Conservation (phyloP, 1,140 invertebrate species). For the Musca vetustissima region DNA sequence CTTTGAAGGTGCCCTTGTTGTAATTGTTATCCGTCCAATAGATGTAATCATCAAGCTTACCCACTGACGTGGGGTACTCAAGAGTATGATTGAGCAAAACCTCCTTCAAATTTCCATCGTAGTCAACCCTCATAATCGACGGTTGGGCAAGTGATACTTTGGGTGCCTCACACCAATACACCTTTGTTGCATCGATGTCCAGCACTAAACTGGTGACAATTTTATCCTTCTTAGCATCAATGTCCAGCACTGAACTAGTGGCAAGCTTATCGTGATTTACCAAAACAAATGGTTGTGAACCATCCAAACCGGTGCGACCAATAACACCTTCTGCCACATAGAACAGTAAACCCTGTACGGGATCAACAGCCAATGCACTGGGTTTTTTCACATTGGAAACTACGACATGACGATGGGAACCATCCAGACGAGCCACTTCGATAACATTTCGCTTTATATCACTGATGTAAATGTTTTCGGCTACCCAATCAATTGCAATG, state of each 20-base stretch:
- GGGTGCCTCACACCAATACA: constrained; percentile 88
- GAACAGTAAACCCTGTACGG: constrained; percentile 69
- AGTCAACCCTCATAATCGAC: constrained; percentile 77
- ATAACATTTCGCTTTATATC: constrained; percentile 84
- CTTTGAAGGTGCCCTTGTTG: constrained; percentile 67
- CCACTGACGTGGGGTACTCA: constrained; percentile 73
- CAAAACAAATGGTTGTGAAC: constrained; percentile 59
- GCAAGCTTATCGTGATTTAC: constrained; percentile 64
- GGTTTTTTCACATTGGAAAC: constrained; percentile 74
- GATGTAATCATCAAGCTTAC: constrained; percentile 45
- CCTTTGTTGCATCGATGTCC: constrained; percentile 69
- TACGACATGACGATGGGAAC: constrained; percentile 75
- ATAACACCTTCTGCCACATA: constrained; percentile 84
- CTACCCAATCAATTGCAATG: constrained; percentile 84
- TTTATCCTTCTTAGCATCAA: constrained; percentile 63
- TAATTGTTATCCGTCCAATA: constrained; percentile 61
- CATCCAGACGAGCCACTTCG: constrained; percentile 81
- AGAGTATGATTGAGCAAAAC: constrained; percentile 71
- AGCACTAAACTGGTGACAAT: constrained; percentile 72
- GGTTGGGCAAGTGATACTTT: constrained; percentile 59
- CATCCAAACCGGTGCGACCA: constrained; percentile 76
- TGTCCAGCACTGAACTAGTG: constrained; percentile 73
- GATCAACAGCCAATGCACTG: constrained; percentile 66
- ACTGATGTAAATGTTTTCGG: constrained; percentile 88
- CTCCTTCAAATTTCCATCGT: constrained; percentile 72